A percentile compares a stretch with the other conserved stretches of the same genome.
Conservation (phyloP, 2,113 vertebrate genomes). For the Phocoena phocoena region DNA sequence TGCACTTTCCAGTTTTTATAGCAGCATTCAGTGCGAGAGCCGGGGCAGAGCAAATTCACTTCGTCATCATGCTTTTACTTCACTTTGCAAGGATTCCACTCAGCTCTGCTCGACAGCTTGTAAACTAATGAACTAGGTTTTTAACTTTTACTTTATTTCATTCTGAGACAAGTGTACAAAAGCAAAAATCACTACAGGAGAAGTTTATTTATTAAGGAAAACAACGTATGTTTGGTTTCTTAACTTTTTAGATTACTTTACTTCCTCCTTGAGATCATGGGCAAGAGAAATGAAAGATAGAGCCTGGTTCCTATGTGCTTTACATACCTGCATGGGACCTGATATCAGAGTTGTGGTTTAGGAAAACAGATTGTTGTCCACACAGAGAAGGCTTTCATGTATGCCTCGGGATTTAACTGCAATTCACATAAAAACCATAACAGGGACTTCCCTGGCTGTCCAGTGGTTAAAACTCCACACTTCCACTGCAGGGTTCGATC, state of each 20-base stretch:
- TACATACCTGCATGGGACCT: not conserved
- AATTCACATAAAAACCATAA: not conserved
- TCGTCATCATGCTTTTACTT: not conserved
- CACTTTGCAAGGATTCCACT: not conserved
- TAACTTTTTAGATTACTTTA: not conserved
- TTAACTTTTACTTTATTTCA: not conserved
- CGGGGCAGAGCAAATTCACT: fast-evolving
- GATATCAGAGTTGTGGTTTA: not conserved
- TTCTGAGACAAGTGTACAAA: not conserved
- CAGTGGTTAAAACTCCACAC: too few species aligned
- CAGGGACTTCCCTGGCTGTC: too few species aligned
- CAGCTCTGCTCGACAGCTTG: not conserved
- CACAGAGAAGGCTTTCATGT: not conserved
- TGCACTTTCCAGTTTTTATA: not conserved
- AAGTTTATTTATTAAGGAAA: not conserved
- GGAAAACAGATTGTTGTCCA: not conserved
- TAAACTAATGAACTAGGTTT: not conserved
- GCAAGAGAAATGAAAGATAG: conserved; percentile 20
- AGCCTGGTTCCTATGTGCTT: too few species aligned
- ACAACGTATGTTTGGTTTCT: not conserved
- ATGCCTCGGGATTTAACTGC: not conserved
- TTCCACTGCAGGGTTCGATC: too few species aligned
- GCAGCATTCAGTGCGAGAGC: not conserved
- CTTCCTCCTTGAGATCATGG: not conserved
- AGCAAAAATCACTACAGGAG: not conserved